Percentiles rank a stretch among this genome's conserved stretches.
These are phyloP conservation scores for Antheraea mylitta DNA, from an alignment of 1,140 invertebrate species.

Conservation along the genomic window DNA sequence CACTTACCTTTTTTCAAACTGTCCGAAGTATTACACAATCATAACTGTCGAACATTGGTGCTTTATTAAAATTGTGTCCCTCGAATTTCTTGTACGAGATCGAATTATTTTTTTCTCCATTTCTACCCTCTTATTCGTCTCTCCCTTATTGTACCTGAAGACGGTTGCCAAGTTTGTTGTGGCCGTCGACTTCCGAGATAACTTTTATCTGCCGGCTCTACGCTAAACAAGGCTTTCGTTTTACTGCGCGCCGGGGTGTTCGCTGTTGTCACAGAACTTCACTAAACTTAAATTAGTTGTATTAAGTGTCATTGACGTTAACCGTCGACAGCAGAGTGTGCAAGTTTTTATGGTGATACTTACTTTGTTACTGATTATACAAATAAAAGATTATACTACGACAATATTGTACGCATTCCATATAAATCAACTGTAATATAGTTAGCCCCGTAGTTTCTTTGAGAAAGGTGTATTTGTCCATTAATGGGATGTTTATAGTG, in stretches of 20 bases:
- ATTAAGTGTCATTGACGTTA: slow-evolving; percentile 32
- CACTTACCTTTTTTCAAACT: neutral
- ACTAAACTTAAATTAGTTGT: slow-evolving; percentile 49
- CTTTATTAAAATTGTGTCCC: slow-evolving; percentile 44
- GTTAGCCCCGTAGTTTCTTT: too few relatives aligned
- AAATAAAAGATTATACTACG: neutral
- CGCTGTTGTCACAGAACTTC: slow-evolving; percentile 37
- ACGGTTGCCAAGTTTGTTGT: slow-evolving; percentile 57
- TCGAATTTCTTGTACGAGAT: slow-evolving; percentile 20
- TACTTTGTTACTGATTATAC: neutral
- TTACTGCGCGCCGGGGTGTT: slow-evolving; percentile 29
- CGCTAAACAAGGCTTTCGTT: slow-evolving; percentile 54
- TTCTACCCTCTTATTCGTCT: slow-evolving; percentile 58
- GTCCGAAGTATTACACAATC: neutral
- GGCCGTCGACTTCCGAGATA: slow-evolving; percentile 45
- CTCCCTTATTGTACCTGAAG: slow-evolving; percentile 58
- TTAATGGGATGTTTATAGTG: too few relatives aligned
- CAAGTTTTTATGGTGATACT: neutral
- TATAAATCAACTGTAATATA: too few relatives aligned
- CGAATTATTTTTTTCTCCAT: slow-evolving; percentile 44
- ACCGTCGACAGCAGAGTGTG: slow-evolving; percentile 1
- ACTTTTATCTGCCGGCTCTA: slow-evolving; percentile 53
- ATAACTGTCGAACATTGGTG: neutral
- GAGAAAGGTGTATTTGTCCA: too few relatives aligned
- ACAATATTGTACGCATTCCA: too few relatives aligned